phyloP scores from a whole-genome alignment of 2,888 invertebrate genomes.

The Ennomos quercinarius region DNA sequence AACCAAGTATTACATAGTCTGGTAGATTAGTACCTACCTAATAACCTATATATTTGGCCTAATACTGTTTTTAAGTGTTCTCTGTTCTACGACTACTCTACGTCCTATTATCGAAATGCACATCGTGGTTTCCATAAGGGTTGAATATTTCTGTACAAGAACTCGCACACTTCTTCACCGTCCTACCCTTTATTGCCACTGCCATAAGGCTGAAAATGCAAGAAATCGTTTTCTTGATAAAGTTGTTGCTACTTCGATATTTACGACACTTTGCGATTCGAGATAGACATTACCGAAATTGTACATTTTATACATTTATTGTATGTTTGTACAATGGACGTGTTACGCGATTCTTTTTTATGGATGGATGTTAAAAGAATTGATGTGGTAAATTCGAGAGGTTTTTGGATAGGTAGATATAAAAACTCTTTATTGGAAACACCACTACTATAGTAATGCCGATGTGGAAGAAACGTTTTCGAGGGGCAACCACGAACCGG shows the following conservation, averaged over 20 bases:
- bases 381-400: too few relatives aligned
- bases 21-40: too few relatives aligned
- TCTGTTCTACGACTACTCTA: slow-evolving; percentile 52
- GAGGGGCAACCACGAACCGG: too few relatives aligned
- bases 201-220: slow-evolving; percentile 32
- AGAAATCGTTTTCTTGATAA: not conserved
- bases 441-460: too few relatives aligned
- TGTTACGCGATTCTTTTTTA: slow-evolving; percentile 30
- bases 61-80: not conserved
- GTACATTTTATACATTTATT: slow-evolving; percentile 48
- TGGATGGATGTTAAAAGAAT: too few relatives aligned
- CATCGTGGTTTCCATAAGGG: slow-evolving; percentile 79
- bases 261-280: slow-evolving; percentile 55
- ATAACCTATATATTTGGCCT: too few relatives aligned
- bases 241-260: slow-evolving; percentile 53
- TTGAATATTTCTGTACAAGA: slow-evolving; percentile 67
- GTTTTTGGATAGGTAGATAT: too few relatives aligned
- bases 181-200: slow-evolving; percentile 22
- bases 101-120: slow-evolving; percentile 78
- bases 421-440: too few relatives aligned
- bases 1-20: too few relatives aligned
- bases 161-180: slow-evolving; percentile 26
- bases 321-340: slow-evolving; percentile 42
- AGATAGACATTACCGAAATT: slow-evolving; percentile 70
- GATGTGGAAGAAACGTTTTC: too few relatives aligned